Conservation (phyloP, 2,797 vertebrate species). For the Mus minutoides region DNA sequence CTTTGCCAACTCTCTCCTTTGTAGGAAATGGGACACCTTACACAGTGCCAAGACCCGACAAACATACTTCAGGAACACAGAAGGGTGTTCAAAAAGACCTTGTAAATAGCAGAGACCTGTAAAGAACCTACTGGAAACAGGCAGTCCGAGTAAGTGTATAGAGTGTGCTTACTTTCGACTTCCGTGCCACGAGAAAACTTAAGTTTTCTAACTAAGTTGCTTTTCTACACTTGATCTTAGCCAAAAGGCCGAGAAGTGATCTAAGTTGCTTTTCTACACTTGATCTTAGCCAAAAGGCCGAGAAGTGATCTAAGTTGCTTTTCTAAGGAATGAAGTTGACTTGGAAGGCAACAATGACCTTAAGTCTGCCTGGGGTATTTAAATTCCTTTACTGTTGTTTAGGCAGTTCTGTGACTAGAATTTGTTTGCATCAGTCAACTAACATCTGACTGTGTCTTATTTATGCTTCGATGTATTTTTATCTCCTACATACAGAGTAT, state of each 20-base stretch:
- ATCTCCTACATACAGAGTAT: neutral
- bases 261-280: too few relatives aligned
- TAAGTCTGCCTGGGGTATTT: neutral
- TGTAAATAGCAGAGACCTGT: neutral
- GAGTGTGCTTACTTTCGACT: neutral
- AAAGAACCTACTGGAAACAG: neutral
- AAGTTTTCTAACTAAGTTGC: neutral
- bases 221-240: too few relatives aligned
- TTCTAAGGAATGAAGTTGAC: constrained; percentile 12
- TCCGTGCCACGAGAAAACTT: neutral
- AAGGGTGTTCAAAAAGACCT: constrained; percentile 10
- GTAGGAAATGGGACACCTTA: neutral
- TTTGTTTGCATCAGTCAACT: neutral
- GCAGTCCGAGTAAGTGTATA: neutral
- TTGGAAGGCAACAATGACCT: constrained; percentile 12
- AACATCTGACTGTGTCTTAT: neutral
- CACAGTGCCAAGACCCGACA: neutral
- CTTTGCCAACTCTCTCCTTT: neutral
- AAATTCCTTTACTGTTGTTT: constrained; percentile 34
- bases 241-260: too few relatives aligned
- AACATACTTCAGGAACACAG: neutral
- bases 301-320: constrained; percentile 36
- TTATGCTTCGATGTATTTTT: constrained; percentile 4
- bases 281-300: too few relatives aligned
- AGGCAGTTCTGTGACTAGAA: neutral